These are phyloP conservation scores for Leptopilina boulardi DNA, from an alignment of 1,140 invertebrate genomes.

Conservation along the genomic window DNA sequence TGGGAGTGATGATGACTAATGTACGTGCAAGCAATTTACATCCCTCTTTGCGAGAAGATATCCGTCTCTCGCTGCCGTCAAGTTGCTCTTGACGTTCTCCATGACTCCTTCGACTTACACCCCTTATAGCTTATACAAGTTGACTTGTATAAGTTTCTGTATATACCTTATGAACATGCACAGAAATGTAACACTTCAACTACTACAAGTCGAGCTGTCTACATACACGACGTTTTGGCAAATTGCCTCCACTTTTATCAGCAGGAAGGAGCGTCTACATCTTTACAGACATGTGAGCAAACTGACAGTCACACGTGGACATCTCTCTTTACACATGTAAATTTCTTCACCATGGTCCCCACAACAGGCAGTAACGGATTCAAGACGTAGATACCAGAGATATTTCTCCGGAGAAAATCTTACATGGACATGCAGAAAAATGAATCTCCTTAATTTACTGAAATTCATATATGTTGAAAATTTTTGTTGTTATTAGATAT, in stretches of 20 bases:
- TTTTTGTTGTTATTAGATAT: no score
- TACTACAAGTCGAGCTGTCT: not conserved
- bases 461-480: no score
- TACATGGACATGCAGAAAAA: no score
- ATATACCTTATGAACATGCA: not conserved
- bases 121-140: not conserved
- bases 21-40: conserved; percentile 64
- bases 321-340: conserved; percentile 23
- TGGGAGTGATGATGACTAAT: conserved; percentile 66
- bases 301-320: conserved; percentile 5
- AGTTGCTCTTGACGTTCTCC: conserved; percentile 11
- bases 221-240: conserved; percentile 62
- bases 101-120: not conserved
- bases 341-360: not conserved
- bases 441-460: no score
- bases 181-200: not conserved
- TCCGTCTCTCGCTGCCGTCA: conserved; percentile 10
- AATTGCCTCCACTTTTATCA: conserved; percentile 66
- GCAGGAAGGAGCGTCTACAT: not conserved
- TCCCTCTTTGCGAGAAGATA: conserved; percentile 38
- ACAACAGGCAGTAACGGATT: no score
- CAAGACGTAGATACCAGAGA: no score
- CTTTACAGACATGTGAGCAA: not conserved
- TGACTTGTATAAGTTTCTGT: no score
- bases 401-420: no score